Evolutionary conservation across 2,888 invertebrate genomes (phyloP), one percentile per base, ranked within the genome.

Genomic region (Eumerus sabulonum): DNA sequence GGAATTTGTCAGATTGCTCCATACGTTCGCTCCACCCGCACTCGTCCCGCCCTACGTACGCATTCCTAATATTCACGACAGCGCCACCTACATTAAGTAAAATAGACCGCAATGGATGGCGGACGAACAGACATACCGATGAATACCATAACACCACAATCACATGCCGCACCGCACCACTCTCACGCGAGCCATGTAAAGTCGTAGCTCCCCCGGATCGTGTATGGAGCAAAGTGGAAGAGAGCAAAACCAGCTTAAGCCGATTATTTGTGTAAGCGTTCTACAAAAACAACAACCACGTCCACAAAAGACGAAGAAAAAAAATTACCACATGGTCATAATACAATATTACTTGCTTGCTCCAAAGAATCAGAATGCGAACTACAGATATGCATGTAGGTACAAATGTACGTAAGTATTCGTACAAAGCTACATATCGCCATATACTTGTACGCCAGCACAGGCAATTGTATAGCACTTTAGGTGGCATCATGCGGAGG

Each of bases 31-130:
- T 27, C 27, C 27, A 27, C 27, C 27, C 27, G n/a, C n/a, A n/a
- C 53, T 64, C 56, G 54, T 60, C 63, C 45, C 47, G 13, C n/a
- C 36, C 47, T 18, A 53, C 38, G 50, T 44, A 14, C 77, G 73
- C 77, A 77, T 77, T 77, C 72, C 72, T 57, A 67, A 72, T 67
- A 48, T 62, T 73, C 51, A 67, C 62, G 40, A 16, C 77, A 77
- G 62, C 77, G 72, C 77, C 73, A 73, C 67, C 73, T 72, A 72
- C 57, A 62, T 67, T 14, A 9, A 18, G 36, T 59, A 40, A 36
- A 48, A 16, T 12, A 35, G 16, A 45, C 36, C 53, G 17, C 16
- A n/a, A n/a, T n/a, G n/a, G n/a, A n/a, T n/a, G n/a, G n/a, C n/a
- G n/a, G n/a, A n/a, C n/a, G n/a, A n/a, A n/a, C n/a, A n/a, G n/a